Evolutionary conservation across 2,888 invertebrate species (phyloP).

Genomic region (Diloba caeruleocephala): DNA sequence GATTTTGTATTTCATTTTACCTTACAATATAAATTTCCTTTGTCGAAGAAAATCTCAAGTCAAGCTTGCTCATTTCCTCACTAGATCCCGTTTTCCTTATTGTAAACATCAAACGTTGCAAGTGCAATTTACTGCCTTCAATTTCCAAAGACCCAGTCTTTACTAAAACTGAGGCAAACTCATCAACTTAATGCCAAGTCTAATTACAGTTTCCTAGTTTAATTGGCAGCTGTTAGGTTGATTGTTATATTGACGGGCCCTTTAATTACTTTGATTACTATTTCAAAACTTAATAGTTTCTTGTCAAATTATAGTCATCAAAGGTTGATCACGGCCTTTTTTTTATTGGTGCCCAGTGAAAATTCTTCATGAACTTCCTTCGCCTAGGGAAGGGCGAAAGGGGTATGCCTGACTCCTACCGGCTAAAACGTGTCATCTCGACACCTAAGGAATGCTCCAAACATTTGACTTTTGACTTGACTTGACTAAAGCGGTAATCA

Average conservation of each 20-base stretch:
- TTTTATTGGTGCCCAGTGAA: too few species aligned
- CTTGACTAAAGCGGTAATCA: too few species aligned
- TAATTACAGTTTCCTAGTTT: constrained; percentile 19
- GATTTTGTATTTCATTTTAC: constrained; percentile 7
- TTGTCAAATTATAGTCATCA: constrained; percentile 20
- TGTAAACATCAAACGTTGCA: constrained; percentile 8
- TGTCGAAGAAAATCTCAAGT: neutral
- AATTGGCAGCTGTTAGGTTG: constrained; percentile 6
- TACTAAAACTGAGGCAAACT: too few species aligned
- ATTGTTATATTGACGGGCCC: constrained; percentile 15
- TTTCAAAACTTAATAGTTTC: constrained; percentile 24
- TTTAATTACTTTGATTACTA: constrained; percentile 23
- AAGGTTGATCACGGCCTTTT: neutral
- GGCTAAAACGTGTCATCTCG: too few species aligned
- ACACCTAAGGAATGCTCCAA: too few species aligned
- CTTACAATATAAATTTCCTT: constrained; percentile 2
- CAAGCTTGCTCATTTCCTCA: constrained; percentile 1
- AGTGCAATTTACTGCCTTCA: constrained; percentile 12
- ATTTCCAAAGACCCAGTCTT: too few species aligned
- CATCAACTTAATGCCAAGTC: neutral
- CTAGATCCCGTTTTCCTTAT: constrained; percentile 14
- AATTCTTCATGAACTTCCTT: too few species aligned
- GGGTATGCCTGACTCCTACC: too few species aligned
- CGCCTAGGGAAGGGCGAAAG: too few species aligned
- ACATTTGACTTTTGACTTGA: too few species aligned